A percentile compares a stretch with the other conserved stretches of the same genome.
phyloP scores from a whole-genome alignment of 2,113 vertebrate genomes.

The Catagonus wagneri region DNA sequence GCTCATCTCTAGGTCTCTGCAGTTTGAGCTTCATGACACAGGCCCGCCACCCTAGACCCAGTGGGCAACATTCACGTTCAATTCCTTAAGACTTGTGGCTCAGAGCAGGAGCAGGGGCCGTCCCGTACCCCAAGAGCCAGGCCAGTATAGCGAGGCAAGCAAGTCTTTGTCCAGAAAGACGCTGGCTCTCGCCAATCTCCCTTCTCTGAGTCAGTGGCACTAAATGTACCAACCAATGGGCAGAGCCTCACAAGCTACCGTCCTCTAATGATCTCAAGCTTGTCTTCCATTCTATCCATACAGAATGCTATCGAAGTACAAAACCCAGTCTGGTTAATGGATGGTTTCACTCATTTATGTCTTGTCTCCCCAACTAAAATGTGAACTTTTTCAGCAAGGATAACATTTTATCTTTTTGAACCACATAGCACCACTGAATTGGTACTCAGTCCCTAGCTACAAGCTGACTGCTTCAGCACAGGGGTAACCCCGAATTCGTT shows the following conservation, averaged over 20 bases:
- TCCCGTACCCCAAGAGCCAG: neutral
- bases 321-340: neutral
- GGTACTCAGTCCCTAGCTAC: neutral
- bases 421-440: neutral
- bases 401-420: neutral
- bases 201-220: neutral
- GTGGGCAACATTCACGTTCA: neutral
- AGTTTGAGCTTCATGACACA: neutral
- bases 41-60: no score
- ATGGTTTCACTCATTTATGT: neutral
- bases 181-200: neutral
- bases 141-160: neutral
- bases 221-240: neutral
- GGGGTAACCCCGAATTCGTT: neutral
- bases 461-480: neutral
- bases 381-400: neutral
- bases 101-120: neutral
- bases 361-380: constrained; percentile 10
- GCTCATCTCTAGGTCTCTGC: neutral
- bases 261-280: neutral
- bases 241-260: neutral
- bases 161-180: neutral
- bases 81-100: neutral
- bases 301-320: neutral
- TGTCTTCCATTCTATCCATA: neutral